Evolutionary conservation across 2,888 invertebrate species (phyloP), one percentile per base, ranked within the genome.

Genomic region (Lasius platythorax): DNA sequence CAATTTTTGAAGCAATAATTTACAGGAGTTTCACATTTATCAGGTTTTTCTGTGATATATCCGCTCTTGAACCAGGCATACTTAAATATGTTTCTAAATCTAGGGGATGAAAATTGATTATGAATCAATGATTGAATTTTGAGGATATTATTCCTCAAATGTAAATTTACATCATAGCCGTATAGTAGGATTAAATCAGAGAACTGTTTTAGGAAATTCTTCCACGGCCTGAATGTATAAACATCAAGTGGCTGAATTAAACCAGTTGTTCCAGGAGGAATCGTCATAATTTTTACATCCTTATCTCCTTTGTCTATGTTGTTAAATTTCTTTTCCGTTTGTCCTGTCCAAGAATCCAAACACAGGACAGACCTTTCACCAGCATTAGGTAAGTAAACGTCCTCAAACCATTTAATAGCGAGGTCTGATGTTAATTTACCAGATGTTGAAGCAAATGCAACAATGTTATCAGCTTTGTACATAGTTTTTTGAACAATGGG

Each of bases 221-320:
- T 50, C 5, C 18, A 50, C 15, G 50, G 50, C 5, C 50, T 23
- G 23, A 23, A 23, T 23, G 23, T 23, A 23, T 53, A 53, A 53
- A 53, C 50, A 53, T 37, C 66, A n/a, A 66, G 40, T 37, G 66
- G 40, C 37, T 66, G 40, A n/a, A 66, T 66, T 37, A 37, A 18
- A 0, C 66, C 37, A 37, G 66, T 66, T 23, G 66, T 66, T 66
- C 40, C 40, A 37, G 37, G 37, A 66, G 40, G 40, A n/a, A 66
- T 66, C 33, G 66, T 66, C 3, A 66, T 15, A 66, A 66, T 66
- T 66, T 66, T 66, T 18, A 66, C 43, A 6, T 37, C n/a, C 15
- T 66, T 66, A 66, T 5, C 37, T 9, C 66, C 40, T 15, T 66
- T 37, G 15, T 66, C 23, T 18, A 11, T 23, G 15, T 40, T 15